These are phyloP conservation scores for Aphelenchoides besseyi DNA, from an alignment of 1,140 invertebrate genomes.

Conservation along the genomic window DNA sequence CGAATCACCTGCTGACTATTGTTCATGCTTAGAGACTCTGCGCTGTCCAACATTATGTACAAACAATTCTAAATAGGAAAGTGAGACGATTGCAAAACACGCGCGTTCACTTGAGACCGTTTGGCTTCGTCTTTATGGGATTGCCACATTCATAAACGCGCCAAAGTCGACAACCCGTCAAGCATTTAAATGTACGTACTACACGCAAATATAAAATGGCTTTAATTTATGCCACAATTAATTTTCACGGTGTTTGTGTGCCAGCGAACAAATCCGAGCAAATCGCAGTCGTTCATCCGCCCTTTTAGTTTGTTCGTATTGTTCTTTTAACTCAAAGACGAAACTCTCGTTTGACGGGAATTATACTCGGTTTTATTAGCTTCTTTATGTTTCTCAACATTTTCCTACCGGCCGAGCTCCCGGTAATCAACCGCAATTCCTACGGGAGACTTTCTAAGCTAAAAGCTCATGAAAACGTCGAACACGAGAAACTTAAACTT, in stretches of 20 bases:
- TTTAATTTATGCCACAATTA: conserved; percentile 4
- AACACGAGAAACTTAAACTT: no score
- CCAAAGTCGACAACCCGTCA: background rate
- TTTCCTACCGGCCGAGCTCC: no score
- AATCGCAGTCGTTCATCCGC: background rate
- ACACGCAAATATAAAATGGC: background rate
- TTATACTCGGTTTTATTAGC: no score
- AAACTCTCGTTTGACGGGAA: no score
- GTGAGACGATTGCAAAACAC: no score
- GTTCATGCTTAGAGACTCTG: background rate
- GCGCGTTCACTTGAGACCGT: no score
- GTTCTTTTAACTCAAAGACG: background rate
- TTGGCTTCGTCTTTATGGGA: background rate
- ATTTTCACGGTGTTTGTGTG: background rate
- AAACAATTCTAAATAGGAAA: background rate
- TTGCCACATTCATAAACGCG: conserved; percentile 1
- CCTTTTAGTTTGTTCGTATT: background rate
- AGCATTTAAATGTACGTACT: background rate
- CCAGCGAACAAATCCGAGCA: background rate
- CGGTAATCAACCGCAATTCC: no score
- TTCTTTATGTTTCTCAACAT: no score
- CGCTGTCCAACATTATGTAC: conserved; percentile 1
- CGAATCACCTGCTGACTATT: background rate
- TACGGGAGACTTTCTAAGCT: no score
- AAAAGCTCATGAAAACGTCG: no score